Evolutionary conservation across 1,140 invertebrate species (phyloP), one percentile per base, ranked within the genome.

Genomic region (Brachionus calyciflorus): DNA sequence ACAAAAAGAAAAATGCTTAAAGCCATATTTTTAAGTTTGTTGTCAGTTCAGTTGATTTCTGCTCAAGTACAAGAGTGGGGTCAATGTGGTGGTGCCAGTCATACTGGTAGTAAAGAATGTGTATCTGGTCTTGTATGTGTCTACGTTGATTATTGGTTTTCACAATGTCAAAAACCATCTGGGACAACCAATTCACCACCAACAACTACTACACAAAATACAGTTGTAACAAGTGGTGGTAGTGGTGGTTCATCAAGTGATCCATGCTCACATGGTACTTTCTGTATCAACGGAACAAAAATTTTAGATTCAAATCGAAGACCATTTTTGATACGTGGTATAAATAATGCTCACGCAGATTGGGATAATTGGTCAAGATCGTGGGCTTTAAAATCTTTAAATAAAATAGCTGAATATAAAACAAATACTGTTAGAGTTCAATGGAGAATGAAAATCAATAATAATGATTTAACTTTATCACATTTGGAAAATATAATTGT

Each of bases 401-500:
- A 6, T 2, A 65, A 65, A 65, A 65, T 65, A 10, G 37, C 60
- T 10, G 60, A 65, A 40, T 65, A 65, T 21, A 65, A 65, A 65
- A n/a, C 60, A 21, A 65, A 65, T 41, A 65, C 60, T 21, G 60
- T 65, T 10, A 65, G 60, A 41, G 60, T 65, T 17, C 60, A 65
- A 65, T 65, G 60, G 60, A 65, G 60, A 65, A 65, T 65, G 60
- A 65, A 65, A 40, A 21, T 24, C 12, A 28, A 17, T 21, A 65
- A 65, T 44, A 65, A 65, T 65, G 60, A 65, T 41, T 24, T 65
- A 41, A 44, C 19, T 24, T 44, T 65, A 14, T 21, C 37, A 3
- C 60, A 65, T 65, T 44, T 65, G 17, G 60, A 65, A 65, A 65
- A 65, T 65, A 65, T 65, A 65, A 65, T 65, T 44, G 40, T 65